Percentiles rank a stretch among this genome's conserved stretches.
These are phyloP conservation scores for Chlorops oryzae DNA, from an alignment of 1,140 invertebrate genomes.

Conservation along the genomic window DNA sequence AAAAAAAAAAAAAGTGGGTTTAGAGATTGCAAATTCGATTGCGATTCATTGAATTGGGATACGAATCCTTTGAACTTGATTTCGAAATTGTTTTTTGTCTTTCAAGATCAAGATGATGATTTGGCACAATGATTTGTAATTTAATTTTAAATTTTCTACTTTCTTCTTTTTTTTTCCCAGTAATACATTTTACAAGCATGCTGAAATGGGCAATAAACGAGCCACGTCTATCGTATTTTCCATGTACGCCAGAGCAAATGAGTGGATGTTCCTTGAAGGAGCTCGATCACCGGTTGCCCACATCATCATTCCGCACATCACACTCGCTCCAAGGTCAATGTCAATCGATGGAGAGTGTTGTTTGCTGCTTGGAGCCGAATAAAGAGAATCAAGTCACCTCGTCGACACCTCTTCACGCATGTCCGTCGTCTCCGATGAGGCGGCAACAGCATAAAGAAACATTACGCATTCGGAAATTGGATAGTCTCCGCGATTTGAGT, in stretches of 20 bases:
- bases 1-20: background rate
- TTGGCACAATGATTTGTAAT: background rate
- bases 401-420: slow-evolving; percentile 34
- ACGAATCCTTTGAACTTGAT: no score
- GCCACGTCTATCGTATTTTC: slow-evolving; percentile 35
- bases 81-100: no score
- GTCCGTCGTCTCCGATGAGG: no score
- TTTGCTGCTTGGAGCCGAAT: no score
- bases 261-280: background rate
- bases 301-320: slow-evolving; percentile 9
- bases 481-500: slow-evolving; percentile 29
- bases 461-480: slow-evolving; percentile 15
- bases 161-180: slow-evolving; percentile 1
- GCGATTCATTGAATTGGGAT: no score
- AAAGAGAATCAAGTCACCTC: slow-evolving; percentile 44
- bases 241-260: background rate
- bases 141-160: slow-evolving; percentile 1
- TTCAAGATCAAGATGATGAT: background rate
- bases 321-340: slow-evolving; percentile 6
- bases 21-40: no score
- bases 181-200: slow-evolving; percentile 23
- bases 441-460: background rate
- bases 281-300: background rate
- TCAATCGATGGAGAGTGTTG: no score
- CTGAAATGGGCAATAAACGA: slow-evolving; percentile 45